Evolutionary conservation across 1,140 invertebrate genomes (phyloP).

Genomic region (Leptinotarsa defecta): DNA sequence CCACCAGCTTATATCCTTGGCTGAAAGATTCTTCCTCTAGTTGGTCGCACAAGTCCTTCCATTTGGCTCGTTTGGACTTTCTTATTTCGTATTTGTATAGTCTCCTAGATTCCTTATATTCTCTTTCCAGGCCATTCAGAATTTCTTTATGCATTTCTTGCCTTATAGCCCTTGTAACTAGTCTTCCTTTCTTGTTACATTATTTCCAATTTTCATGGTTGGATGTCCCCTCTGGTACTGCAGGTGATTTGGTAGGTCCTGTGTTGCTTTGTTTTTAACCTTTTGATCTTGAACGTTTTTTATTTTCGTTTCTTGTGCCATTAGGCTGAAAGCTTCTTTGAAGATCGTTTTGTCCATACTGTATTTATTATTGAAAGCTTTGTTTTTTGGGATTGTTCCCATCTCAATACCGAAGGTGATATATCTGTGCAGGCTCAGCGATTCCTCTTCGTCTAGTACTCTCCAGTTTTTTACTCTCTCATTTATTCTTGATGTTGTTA

Average conservation of each 20-base stretch:
- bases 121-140: too few species aligned
- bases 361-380: background rate
- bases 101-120: too few species aligned
- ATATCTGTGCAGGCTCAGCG: background rate
- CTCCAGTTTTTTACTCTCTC: too few species aligned
- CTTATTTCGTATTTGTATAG: too few species aligned
- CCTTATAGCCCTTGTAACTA: background rate
- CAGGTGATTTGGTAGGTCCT: background rate
- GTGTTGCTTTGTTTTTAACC: background rate
- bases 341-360: background rate
- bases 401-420: background rate
- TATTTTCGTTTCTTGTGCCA: background rate
- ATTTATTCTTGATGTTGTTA: too few species aligned
- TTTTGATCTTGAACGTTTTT: background rate
- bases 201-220: background rate
- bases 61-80: too few species aligned
- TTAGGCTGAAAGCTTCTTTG: background rate
- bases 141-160: background rate
- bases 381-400: background rate
- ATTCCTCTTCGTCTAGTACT: background rate
- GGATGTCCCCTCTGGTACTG: background rate
- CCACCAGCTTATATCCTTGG: too few species aligned
- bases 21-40: too few species aligned
- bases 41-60: too few species aligned
- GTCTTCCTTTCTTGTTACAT: background rate